These are phyloP conservation scores for Panulirus ornatus DNA, from an alignment of 1,140 invertebrate species.

Conservation along the genomic window DNA sequence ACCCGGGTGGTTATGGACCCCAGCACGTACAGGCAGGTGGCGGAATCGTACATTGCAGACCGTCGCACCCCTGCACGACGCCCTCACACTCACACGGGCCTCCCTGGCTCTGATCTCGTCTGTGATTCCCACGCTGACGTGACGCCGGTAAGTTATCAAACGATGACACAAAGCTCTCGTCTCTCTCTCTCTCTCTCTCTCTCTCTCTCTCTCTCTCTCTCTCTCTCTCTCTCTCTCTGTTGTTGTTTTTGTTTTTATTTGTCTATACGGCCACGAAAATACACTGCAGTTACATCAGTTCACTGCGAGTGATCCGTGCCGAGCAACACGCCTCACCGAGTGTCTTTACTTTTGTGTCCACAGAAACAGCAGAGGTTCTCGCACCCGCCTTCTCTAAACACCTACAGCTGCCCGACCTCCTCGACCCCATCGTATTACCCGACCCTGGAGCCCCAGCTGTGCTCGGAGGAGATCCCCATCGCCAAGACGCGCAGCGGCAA, in stretches of 20 bases:
- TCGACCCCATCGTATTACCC: neutral
- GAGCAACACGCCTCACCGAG: too few species aligned
- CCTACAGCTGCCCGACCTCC: constrained; percentile 25
- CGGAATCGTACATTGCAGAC: constrained; percentile 70
- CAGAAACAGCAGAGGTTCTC: constrained; percentile 23
- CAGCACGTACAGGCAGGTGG: constrained; percentile 69
- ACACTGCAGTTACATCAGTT: too few species aligned
- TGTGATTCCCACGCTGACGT: constrained; percentile 54
- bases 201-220: too few species aligned
- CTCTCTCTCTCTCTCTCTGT: too few species aligned
- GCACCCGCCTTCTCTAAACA: neutral
- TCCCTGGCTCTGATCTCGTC: constrained; percentile 60
- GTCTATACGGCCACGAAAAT: too few species aligned
- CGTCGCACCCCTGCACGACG: constrained; percentile 55
- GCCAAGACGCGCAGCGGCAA: neutral
- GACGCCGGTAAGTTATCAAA: constrained; percentile 20
- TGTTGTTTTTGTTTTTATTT: too few species aligned
- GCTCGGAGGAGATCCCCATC: neutral
- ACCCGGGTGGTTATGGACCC: constrained; percentile 73
- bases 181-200: too few species aligned
- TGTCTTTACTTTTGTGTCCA: neutral
- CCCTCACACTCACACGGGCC: constrained; percentile 51
- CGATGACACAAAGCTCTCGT: too few species aligned
- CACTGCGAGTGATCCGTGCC: too few species aligned
- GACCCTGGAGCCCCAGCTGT: constrained; percentile 9